Percentiles rank a stretch among this genome's conserved stretches.
These are phyloP conservation scores for Neolamprologus brichardi DNA, from an alignment of 2,113 vertebrate genomes.

Conservation along the genomic window DNA sequence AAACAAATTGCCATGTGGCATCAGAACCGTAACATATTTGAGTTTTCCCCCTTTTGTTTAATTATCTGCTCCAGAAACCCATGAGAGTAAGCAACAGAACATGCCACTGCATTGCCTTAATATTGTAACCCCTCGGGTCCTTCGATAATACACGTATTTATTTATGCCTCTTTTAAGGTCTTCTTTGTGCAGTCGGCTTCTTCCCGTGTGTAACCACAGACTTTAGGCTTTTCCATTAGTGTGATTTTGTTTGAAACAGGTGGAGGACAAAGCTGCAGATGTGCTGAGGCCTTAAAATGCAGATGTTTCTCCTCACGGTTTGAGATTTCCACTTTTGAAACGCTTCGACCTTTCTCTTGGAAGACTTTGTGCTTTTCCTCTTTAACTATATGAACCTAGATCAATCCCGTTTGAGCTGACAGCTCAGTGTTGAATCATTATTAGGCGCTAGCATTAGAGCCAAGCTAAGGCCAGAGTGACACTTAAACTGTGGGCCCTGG, in stretches of 20 bases:
- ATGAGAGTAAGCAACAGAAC: slow-evolving; percentile 43
- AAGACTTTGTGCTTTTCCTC: neutral
- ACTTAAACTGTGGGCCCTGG: neutral
- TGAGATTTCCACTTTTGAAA: slow-evolving; percentile 2
- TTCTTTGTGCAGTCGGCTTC: slow-evolving; percentile 14
- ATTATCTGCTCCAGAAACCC: slow-evolving; percentile 39
- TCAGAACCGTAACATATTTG: neutral
- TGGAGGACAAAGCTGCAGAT: slow-evolving; percentile 2
- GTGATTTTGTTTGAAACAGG: neutral
- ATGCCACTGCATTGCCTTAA: slow-evolving; percentile 78
- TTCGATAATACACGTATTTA: slow-evolving; percentile 62
- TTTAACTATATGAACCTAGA: neutral
- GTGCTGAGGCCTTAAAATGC: slow-evolving; percentile 55
- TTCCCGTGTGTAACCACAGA: slow-evolving; percentile 3
- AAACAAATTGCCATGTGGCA: slow-evolving; percentile 4
- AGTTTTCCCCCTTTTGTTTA: slow-evolving; percentile 11
- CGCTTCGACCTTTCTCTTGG: neutral
- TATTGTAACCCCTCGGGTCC: slow-evolving; percentile 42
- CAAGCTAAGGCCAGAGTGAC: neutral
- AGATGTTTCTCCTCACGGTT: neutral
- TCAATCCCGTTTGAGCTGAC: neutral
- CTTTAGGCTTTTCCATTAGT: slow-evolving; percentile 3
- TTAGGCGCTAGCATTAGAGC: no score
- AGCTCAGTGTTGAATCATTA: neutral
- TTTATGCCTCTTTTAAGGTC: slow-evolving; percentile 55